Conservation (phyloP, 2,888 invertebrate genomes). For the Orchestes rusci region DNA sequence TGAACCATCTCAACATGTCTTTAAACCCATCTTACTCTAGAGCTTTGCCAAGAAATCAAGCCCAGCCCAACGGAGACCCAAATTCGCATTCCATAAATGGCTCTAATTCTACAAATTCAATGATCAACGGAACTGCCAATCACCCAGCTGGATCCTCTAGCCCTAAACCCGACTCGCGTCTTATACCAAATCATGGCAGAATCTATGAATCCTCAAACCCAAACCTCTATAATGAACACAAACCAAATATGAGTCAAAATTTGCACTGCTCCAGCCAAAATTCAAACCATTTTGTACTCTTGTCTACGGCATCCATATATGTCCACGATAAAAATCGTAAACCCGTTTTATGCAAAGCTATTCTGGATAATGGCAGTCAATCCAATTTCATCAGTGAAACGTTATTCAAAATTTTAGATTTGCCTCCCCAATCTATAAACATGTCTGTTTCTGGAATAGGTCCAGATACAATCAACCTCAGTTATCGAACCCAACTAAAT, state of each 20-base stretch:
- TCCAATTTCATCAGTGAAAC: background rate
- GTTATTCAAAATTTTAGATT: background rate
- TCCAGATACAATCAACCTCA: conserved; percentile 1
- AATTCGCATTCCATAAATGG: background rate
- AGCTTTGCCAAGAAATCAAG: background rate
- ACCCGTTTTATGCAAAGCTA: background rate
- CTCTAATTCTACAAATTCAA: background rate
- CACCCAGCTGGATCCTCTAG: background rate
- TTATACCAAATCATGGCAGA: background rate
- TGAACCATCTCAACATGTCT: background rate
- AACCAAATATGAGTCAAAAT: conserved; percentile 1
- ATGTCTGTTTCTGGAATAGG: conserved; percentile 3
- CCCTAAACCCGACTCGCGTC: background rate
- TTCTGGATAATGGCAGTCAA: conserved; percentile 2
- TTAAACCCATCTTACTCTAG: background rate
- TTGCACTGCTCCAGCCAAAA: background rate
- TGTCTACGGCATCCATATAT: conserved; percentile 4
- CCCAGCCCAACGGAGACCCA: background rate
- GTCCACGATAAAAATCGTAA: conserved; percentile 3
- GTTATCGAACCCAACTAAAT: conserved; percentile 3
- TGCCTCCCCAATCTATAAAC: background rate
- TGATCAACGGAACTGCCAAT: background rate
- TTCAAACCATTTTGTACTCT: background rate
- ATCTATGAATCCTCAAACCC: background rate
- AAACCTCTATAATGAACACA: background rate